Conservation (phyloP, 2,797 vertebrate genomes). For the Propithecus perrieri region DNA sequence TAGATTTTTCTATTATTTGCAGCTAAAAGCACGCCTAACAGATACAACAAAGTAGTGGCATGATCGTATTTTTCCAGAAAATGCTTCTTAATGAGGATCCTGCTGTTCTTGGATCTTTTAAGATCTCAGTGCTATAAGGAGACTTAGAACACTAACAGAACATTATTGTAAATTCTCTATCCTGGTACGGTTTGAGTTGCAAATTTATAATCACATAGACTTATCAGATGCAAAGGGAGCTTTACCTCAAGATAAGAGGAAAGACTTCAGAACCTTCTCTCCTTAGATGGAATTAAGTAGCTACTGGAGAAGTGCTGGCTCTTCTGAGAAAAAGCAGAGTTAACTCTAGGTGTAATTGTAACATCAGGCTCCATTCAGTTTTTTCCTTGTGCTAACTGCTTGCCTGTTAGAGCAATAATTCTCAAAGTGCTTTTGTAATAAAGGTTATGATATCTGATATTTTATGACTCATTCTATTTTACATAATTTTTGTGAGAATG, state of each 20-base stretch:
- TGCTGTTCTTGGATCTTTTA: neutral
- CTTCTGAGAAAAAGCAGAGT: neutral
- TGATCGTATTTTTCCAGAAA: neutral
- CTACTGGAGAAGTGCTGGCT: neutral
- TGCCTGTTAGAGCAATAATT: neutral
- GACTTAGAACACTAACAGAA: neutral
- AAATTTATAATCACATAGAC: neutral
- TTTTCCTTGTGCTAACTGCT: neutral
- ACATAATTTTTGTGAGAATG: constrained; percentile 21
- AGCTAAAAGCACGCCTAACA: neutral
- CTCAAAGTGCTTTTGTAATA: constrained; percentile 27
- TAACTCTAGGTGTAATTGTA: neutral
- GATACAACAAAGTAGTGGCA: neutral
- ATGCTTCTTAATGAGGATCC: neutral
- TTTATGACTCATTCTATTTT: neutral
- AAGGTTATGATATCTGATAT: constrained; percentile 12
- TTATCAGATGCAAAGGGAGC: neutral
- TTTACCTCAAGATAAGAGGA: neutral
- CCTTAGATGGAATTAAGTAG: neutral
- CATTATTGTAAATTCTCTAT: neutral
- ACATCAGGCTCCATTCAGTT: neutral
- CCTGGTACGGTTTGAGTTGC: neutral
- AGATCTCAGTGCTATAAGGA: neutral
- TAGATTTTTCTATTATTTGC: neutral
- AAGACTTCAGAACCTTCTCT: neutral